Percentiles rank a stretch among this genome's conserved stretches.
phyloP scores from a whole-genome alignment of 2,888 invertebrate species.

The Oxyscelio sp. region DNA sequence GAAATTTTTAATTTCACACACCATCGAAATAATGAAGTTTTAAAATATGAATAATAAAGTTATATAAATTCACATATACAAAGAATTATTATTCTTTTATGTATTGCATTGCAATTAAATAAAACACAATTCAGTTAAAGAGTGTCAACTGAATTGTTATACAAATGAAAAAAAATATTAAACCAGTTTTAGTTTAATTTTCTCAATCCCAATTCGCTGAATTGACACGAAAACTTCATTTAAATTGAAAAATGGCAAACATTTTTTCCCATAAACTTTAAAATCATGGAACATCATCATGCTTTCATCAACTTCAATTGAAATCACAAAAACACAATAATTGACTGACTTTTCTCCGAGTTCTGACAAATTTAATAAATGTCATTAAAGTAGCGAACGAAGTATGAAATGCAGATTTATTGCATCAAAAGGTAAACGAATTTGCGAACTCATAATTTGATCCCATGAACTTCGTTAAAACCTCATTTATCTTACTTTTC shows the following conservation, averaged over 20 bases:
- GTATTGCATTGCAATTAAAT: no score
- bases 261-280: not conserved
- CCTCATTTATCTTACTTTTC: constrained; percentile 64
- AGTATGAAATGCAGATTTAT: constrained; percentile 46
- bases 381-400: constrained; percentile 22
- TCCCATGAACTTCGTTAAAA: constrained; percentile 48
- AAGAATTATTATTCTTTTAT: no score
- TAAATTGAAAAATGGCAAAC: not conserved
- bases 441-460: constrained; percentile 57
- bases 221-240: not conserved
- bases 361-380: constrained; percentile 41
- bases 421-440: constrained; percentile 49
- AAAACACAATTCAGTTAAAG: not conserved
- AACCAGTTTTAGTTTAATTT: not conserved
- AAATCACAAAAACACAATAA: constrained; percentile 31
- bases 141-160: not conserved
- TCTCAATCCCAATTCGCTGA: not conserved
- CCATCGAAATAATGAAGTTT: no score
- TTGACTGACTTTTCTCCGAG: constrained; percentile 16
- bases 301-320: not conserved
- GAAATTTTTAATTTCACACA: no score
- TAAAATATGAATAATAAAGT: no score
- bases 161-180: not conserved
- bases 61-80: no score
- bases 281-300: not conserved